Base-by-base conservation (phyloP, 64 coral and sea anemone species). In the Pocillopora damicornis region DNA sequence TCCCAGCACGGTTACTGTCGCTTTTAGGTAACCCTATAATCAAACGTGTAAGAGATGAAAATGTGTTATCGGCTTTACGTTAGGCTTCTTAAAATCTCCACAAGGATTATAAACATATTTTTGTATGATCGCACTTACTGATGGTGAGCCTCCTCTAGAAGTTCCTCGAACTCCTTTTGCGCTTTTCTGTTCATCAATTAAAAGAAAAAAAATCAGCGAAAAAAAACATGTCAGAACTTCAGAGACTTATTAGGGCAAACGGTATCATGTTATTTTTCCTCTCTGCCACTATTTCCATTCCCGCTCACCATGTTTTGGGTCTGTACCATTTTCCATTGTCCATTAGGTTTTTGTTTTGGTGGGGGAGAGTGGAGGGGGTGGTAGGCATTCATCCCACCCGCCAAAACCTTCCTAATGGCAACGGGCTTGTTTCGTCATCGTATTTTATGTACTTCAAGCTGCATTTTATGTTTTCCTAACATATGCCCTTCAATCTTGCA, bases 21-120 rank as follows among this genome's bases (percentile, higher is more conserved):
- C 80, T 76, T 91, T 91, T 2, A 91, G 80, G 74, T 91, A 91
- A 1, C 89, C 89, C 89, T 91, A 16, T 15, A 76, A 10, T 87
- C 9, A 82, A 83, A 57, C 10, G 14, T 61, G 30, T 5, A 37
- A 66, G 15, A 76, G 37, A 61, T 13, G 20, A 14, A 75, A 60
- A 87, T 2, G 25, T 58, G 20, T 1, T 9, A 87, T 67, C 7
- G 22, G n/a, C 2, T 22, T 63, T 30, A 30, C 30, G 30, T 30
- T 30, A 30, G 30, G 30, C 30, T 30, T 38, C 1, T 36, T 26
- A 23, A 63, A 63, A 80, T 80, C 78, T 5, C 23, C n/a, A 18
- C 30, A 30, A 30, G 30, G 30, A 30, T 30, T 30, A 30, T 30
- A 30, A 30, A 30, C 30, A 30, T 30, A 30, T 30, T 30, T 58